A percentile compares a stretch with the other conserved stretches of the same genome.
These are phyloP conservation scores for Cremastinae sp. DNA, from an alignment of 2,888 invertebrate species.

Conservation along the genomic window DNA sequence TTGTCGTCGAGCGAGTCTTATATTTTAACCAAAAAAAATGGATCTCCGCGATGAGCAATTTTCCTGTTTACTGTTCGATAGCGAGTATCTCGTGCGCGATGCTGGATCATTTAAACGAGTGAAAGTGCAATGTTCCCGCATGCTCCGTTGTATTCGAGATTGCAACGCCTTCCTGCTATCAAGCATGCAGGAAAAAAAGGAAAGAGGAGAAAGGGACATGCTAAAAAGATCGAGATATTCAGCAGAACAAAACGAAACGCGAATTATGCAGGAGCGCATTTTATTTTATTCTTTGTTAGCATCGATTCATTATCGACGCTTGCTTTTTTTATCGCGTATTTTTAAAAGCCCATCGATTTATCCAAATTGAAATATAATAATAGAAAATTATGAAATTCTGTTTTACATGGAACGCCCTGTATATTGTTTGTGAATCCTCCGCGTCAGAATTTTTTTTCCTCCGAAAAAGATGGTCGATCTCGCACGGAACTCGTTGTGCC, in stretches of 20 bases:
- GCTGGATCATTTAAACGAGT: constrained; percentile 59
- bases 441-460: not conserved
- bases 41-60: constrained; percentile 6
- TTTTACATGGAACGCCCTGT: no score
- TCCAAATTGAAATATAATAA: no score
- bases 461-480: not conserved
- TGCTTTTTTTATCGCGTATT: no score
- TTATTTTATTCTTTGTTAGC: no score
- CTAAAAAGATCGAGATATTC: constrained; percentile 2
- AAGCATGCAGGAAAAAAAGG: not conserved
- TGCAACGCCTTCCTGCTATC: constrained; percentile 18
- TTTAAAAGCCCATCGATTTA: no score
- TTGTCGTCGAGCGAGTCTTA: not conserved
- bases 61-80: constrained; percentile 34
- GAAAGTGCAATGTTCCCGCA: constrained; percentile 58
- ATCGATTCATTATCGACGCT: no score
- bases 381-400: no score
- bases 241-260: not conserved
- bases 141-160: constrained; percentile 24
- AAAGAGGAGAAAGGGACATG: not conserved
- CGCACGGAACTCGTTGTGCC: not conserved
- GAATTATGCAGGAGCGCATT: no score
- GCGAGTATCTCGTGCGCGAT: constrained; percentile 25
- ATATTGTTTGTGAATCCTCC: no score
- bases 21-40: not conserved